These are phyloP conservation scores for Cheilosia vernalis DNA, from an alignment of 2,888 invertebrate species.

Conservation along the genomic window DNA sequence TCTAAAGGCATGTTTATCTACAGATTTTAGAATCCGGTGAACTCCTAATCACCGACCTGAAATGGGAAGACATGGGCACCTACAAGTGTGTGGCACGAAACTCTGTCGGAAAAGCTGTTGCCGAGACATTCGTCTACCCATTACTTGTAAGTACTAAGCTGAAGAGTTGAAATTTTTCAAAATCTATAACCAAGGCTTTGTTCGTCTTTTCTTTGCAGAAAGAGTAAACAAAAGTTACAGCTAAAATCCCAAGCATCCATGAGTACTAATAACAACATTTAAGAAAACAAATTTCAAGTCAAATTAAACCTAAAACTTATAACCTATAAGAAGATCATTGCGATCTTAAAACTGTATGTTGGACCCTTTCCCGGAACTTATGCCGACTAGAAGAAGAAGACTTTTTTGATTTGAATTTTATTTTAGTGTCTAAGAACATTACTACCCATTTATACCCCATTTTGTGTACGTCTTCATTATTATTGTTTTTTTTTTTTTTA, in stretches of 20 bases:
- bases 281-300: slow-evolving; percentile 37
- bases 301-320: slow-evolving; percentile 58
- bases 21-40: slow-evolving; percentile 88
- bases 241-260: slow-evolving; percentile 49
- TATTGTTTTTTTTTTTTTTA: slow-evolving; percentile 17
- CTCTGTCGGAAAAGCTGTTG: slow-evolving; percentile 86
- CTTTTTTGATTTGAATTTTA: slow-evolving; percentile 4
- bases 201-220: slow-evolving; percentile 38
- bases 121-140: slow-evolving; percentile 90
- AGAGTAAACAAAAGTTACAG: slow-evolving; percentile 30
- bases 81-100: slow-evolving; percentile 91
- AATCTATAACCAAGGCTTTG: not conserved
- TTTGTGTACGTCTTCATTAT: slow-evolving; percentile 49
- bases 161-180: not conserved
- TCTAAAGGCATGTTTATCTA: not conserved
- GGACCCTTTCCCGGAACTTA: slow-evolving; percentile 77
- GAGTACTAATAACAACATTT: slow-evolving; percentile 48
- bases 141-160: slow-evolving; percentile 80
- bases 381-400: slow-evolving; percentile 78
- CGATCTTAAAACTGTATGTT: not conserved
- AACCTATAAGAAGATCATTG: slow-evolving; percentile 13
- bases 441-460: slow-evolving; percentile 56
- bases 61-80: slow-evolving; percentile 92
- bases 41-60: slow-evolving; percentile 88
- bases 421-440: slow-evolving; percentile 35